Percentiles rank a stretch among this genome's conserved stretches.
These are phyloP conservation scores for Oxyruncus cristatus DNA, from an alignment of 2,113 vertebrate species.

Conservation along the genomic window DNA sequence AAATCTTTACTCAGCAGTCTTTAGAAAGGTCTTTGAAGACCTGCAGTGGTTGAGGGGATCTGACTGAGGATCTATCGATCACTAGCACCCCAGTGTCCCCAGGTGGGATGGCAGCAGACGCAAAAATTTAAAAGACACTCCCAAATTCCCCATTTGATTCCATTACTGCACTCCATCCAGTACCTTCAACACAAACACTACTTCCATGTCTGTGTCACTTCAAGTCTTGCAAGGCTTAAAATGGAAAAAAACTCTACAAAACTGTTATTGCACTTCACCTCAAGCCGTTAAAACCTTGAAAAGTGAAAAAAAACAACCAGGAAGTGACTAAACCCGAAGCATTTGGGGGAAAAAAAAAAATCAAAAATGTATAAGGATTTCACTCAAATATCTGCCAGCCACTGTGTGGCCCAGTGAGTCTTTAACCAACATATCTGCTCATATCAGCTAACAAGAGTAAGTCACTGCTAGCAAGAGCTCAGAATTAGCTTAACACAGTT, in stretches of 20 bases:
- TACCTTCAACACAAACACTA: neutral
- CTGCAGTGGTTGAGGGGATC: neutral
- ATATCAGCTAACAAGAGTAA: neutral
- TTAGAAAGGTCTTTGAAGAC: neutral
- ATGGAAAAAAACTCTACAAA: neutral
- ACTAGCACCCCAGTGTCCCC: neutral
- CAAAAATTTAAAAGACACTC: neutral
- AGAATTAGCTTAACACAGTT: neutral
- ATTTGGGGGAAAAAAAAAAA: neutral
- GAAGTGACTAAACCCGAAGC: neutral
- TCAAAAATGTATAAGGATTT: neutral
- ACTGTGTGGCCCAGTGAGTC: neutral
- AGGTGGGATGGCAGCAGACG: neutral
- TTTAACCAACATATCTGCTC: neutral
- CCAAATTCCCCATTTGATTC: neutral
- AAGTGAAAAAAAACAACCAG: neutral
- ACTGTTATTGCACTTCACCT: neutral
- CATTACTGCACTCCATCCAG: neutral
- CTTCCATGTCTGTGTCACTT: neutral
- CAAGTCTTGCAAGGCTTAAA: neutral
- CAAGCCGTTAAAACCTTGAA: neutral
- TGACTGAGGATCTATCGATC: fast-evolving
- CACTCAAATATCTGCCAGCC: neutral
- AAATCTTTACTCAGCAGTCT: neutral
- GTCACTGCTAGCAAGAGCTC: neutral